Percentiles rank a stretch among this genome's conserved stretches.
Evolutionary conservation across 2,797 vertebrate genomes (phyloP).

Genomic region (Nyctibius grandis): DNA sequence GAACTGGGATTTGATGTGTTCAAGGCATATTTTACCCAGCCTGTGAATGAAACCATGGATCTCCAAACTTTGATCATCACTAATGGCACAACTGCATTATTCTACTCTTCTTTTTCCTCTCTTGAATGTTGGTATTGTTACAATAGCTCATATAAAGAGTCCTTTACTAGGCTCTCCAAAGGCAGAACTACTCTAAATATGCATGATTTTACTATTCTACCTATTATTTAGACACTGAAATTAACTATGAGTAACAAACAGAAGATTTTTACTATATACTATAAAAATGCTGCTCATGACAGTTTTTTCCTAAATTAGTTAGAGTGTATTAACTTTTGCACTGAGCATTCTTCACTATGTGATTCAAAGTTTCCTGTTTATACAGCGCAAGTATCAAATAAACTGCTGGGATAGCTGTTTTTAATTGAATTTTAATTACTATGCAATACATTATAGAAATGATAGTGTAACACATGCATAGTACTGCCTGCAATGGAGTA

Average conservation of each 20-base stretch:
- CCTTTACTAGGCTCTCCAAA: neutral
- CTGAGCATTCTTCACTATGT: neutral
- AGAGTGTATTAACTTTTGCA: neutral
- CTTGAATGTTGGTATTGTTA: neutral
- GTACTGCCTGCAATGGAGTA: neutral
- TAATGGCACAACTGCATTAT: neutral
- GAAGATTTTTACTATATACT: neutral
- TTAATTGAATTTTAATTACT: neutral
- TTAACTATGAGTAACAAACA: neutral
- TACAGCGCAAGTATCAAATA: neutral
- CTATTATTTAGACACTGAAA: neutral
- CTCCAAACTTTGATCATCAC: neutral
- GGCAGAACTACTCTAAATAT: neutral
- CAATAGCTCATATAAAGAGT: neutral
- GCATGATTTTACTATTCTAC: neutral
- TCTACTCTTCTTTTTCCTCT: neutral
- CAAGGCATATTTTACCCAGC: neutral
- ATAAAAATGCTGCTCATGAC: neutral
- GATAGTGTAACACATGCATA: neutral
- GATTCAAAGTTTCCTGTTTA: neutral
- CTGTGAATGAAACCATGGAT: neutral
- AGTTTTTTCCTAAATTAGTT: neutral
- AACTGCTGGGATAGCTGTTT: neutral
- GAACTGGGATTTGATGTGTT: neutral
- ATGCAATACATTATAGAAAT: neutral